Evolutionary conservation across 1,140 invertebrate genomes (phyloP).

Genomic region (Eumaeus atala): DNA sequence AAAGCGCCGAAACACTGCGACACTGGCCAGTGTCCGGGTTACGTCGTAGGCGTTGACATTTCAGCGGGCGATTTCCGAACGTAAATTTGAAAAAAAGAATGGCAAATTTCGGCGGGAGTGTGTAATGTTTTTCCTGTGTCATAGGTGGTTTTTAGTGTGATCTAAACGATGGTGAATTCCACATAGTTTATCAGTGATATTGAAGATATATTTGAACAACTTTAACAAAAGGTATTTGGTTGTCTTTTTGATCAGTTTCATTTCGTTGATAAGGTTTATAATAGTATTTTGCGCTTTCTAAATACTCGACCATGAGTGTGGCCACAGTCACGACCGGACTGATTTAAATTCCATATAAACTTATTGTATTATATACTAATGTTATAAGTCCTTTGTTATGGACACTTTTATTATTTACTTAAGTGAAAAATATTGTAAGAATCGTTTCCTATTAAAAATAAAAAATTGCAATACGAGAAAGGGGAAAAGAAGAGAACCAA

Average conservation of each 20-base stretch:
- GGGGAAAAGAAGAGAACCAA: too few relatives aligned
- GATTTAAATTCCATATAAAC: constrained; percentile 44
- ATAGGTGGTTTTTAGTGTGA: constrained; percentile 48
- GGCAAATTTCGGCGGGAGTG: constrained; percentile 47
- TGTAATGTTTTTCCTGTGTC: constrained; percentile 56
- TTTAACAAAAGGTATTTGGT: constrained; percentile 35
- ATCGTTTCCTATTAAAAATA: too few relatives aligned
- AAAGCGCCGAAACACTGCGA: constrained; percentile 45
- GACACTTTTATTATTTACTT: too few relatives aligned
- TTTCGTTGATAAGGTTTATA: constrained; percentile 46
- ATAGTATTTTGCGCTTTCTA: constrained; percentile 63
- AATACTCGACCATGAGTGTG: constrained; percentile 65
- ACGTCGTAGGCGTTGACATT: constrained; percentile 59
- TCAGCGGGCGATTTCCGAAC: constrained; percentile 39
- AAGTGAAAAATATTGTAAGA: too few relatives aligned
- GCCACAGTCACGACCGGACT: constrained; percentile 51
- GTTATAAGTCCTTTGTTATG: not conserved
- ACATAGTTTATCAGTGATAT: constrained; percentile 50
- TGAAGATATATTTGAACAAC: constrained; percentile 20
- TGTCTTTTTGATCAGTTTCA: constrained; percentile 28
- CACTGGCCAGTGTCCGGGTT: constrained; percentile 58
- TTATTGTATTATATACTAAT: constrained; percentile 19
- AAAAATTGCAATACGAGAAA: too few relatives aligned
- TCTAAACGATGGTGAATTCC: constrained; percentile 64
- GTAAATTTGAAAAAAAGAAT: constrained; percentile 42